phyloP scores from a whole-genome alignment of 2,888 invertebrate species.

The Dyspetes luteomarginatus region DNA sequence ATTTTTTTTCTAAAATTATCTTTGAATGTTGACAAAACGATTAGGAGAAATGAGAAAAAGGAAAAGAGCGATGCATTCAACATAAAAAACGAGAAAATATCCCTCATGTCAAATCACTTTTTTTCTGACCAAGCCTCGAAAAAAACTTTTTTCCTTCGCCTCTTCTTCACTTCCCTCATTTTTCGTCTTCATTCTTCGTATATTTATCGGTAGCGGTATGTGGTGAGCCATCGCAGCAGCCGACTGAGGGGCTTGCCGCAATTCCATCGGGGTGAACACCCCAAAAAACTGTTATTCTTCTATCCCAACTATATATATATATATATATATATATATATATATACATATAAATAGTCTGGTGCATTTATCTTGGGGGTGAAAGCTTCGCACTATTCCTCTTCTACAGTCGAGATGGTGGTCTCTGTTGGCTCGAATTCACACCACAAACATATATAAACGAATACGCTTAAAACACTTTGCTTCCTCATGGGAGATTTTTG shows the following conservation, averaged over 20 bases:
- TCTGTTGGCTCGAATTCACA: constrained; percentile 32
- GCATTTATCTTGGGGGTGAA: constrained; percentile 26
- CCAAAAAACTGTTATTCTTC: constrained; percentile 24
- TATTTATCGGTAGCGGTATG: background rate
- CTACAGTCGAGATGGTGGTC: constrained; percentile 3
- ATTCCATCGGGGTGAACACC: background rate
- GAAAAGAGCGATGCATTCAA: background rate
- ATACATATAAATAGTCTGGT: background rate
- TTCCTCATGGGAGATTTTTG: constrained; percentile 25
- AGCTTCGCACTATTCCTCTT: background rate
- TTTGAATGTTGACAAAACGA: background rate
- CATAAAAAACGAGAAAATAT: background rate
- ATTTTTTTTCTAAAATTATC: background rate
- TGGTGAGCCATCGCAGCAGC: background rate
- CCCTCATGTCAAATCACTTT: background rate
- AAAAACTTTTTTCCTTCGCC: background rate
- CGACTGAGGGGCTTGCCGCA: background rate
- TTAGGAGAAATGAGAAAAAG: background rate
- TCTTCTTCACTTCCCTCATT: background rate
- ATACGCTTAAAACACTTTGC: constrained; percentile 8
- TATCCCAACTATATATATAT: background rate
- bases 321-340: background rate
- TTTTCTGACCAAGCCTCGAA: background rate
- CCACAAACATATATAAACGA: background rate
- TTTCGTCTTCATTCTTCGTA: background rate